Evolutionary conservation across 2,797 vertebrate genomes (phyloP), one percentile per base, ranked within the genome.

Genomic region (Lutra lutra): DNA sequence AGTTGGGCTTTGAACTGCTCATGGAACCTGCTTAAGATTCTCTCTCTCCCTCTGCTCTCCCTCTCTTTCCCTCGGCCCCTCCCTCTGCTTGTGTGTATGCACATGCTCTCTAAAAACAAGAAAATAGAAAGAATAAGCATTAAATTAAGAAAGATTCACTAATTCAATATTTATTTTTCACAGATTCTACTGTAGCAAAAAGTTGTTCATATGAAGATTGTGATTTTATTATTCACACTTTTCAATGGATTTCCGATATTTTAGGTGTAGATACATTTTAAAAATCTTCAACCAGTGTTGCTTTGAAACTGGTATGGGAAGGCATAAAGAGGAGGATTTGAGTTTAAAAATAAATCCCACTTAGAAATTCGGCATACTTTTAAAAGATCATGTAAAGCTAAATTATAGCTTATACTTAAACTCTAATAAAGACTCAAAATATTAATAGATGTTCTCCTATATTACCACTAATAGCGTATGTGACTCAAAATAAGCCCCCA

Each of bases 371-470:
- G 86, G 25, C 23, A 27, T 77, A 40, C 46, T 95, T 94, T 92
- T 54, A 62, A 93, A 97, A 86, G 60, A 89, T 86, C 27, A 88
- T 92, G 32, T 38, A 70, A 93, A 91, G 15, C 46, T 86, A 60
- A 91, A 93, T 86, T 89, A 90, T 58, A 56, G 38, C 21, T 80
- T 93, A 29, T 35, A 80, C 27, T 70, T 84, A 89, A 96, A 62
- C 27, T 90, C 64, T 38, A 85, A 60, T 89, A 91, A 72, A 93
- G 35, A 92, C 27, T 89, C 15, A 85, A 90, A 94, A 77, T 89
- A 90, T 87, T 93, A 92, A 90, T 94, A 85, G 72, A 66, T 90
- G 35, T 93, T 91, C 86, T 91, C 38, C 77, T 25, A 35, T 86
- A 62, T 54, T 92, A 91, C 85, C 13, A n/a, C 23, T 88, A 68